A percentile compares a stretch with the other conserved stretches of the same genome.
Conservation (phyloP, 2,113 vertebrate genomes). For the Chloroceryle aenea region DNA sequence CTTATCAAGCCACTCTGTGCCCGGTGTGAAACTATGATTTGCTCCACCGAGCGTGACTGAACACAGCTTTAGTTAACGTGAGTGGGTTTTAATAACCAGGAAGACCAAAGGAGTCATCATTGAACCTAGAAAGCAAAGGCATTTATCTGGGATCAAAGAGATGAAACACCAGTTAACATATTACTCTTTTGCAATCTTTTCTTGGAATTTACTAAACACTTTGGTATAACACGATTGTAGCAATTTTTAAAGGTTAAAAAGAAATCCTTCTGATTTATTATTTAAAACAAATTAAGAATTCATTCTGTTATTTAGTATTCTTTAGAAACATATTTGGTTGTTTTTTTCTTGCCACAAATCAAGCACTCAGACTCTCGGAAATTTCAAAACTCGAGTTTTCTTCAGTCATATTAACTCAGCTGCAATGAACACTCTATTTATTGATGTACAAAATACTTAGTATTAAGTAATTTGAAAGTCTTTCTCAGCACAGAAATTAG, state of each 20-base stretch:
- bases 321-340: too few relatives aligned
- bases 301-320: too few relatives aligned
- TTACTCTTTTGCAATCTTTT: neutral
- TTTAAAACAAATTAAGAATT: neutral
- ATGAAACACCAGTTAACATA: neutral
- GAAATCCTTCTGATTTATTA: neutral
- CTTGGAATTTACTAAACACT: neutral
- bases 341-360: neutral
- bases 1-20: neutral
- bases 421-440: rapidly evolving
- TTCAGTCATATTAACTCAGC: neutral
- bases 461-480: neutral
- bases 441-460: neutral
- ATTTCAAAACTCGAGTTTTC: neutral
- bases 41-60: neutral
- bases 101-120: neutral
- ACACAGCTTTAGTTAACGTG: neutral
- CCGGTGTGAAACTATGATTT: neutral
- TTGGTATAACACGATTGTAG: neutral
- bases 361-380: neutral
- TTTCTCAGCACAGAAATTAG: neutral
- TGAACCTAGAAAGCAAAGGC: neutral
- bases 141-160: neutral
- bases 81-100: neutral
- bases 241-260: neutral